Evolutionary conservation across 2,113 vertebrate species (phyloP).

Genomic region (sheep (Ovis aries)): DNA sequence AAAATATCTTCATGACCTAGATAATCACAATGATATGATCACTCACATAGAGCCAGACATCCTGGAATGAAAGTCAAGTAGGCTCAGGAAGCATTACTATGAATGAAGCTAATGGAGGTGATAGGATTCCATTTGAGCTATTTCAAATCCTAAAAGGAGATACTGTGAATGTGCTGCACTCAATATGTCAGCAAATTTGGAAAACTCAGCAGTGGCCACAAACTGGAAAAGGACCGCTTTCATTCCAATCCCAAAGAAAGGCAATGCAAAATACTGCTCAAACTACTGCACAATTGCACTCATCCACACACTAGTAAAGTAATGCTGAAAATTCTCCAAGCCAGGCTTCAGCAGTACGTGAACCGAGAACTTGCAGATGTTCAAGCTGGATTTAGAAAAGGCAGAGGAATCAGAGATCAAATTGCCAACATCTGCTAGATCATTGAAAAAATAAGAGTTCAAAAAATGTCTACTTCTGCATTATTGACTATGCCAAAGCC

Average conservation of each 20-base stretch:
- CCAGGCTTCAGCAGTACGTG: fast-evolving
- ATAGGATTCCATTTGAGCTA: not conserved
- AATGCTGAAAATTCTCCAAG: not conserved
- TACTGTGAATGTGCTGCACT: not conserved
- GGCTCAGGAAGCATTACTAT: not conserved
- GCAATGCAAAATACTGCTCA: not conserved
- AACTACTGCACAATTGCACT: fast-evolving
- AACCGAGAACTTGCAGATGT: not conserved
- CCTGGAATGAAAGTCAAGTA: not conserved
- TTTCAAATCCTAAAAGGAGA: not conserved
- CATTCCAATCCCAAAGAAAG: not conserved
- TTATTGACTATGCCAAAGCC: not conserved
- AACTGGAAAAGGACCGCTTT: not conserved
- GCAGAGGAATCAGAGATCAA: not conserved
- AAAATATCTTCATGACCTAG: not conserved
- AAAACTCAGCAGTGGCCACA: not conserved
- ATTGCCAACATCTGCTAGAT: not conserved
- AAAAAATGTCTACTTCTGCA: not conserved
- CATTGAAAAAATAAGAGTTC: not conserved
- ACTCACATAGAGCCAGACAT: not conserved
- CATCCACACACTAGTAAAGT: not conserved
- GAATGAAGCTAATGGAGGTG: not conserved
- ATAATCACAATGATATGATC: not conserved
- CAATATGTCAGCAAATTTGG: not conserved
- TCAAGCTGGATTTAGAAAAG: not conserved